Conservation (phyloP, 2,113 vertebrate species). For the Dolichotis patagonum region DNA sequence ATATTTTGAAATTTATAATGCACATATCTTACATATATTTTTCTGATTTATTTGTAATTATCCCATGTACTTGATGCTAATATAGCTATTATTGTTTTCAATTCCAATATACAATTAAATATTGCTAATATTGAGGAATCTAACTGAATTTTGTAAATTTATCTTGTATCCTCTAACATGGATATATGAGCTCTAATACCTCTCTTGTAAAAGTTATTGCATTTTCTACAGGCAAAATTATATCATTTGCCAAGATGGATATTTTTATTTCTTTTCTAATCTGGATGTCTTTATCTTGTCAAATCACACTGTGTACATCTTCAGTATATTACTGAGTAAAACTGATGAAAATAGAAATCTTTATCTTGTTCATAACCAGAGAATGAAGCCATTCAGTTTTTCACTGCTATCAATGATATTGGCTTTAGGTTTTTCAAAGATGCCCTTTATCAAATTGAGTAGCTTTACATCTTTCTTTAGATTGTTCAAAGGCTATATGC, state of each 20-base stretch:
- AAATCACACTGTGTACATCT: background rate
- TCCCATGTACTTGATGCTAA: background rate
- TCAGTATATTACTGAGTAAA: background rate
- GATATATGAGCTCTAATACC: background rate
- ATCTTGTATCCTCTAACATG: background rate
- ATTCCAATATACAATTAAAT: background rate
- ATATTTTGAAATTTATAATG: background rate
- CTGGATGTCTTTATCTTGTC: background rate
- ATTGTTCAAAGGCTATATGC: background rate
- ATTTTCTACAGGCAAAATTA: background rate
- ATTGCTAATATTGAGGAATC: background rate
- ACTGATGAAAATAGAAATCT: background rate
- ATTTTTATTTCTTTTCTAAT: background rate
- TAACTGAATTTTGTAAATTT: background rate
- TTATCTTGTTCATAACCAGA: background rate
- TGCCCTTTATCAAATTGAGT: background rate
- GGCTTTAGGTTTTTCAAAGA: background rate
- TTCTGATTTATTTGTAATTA: background rate
- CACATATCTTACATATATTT: background rate
- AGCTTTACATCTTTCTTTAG: background rate
- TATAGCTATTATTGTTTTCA: background rate
- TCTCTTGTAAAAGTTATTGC: background rate
- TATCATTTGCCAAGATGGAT: background rate
- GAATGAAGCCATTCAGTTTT: background rate
- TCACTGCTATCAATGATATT: background rate